Evolutionary conservation across 1,140 invertebrate species (phyloP).

Genomic region (Oryctes rhinoceros): DNA sequence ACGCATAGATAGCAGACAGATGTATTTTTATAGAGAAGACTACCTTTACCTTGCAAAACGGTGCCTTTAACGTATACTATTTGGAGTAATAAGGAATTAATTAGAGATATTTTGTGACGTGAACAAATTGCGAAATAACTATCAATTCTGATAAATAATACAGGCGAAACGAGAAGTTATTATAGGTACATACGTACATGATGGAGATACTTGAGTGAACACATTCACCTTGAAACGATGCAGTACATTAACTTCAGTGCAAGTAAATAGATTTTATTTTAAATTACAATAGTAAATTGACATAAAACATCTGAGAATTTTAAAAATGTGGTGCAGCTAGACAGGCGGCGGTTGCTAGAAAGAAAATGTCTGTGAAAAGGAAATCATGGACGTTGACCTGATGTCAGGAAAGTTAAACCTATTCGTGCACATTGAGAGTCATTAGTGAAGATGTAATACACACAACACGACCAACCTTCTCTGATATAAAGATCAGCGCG

Average conservation of each 20-base stretch:
- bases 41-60: conserved; percentile 2
- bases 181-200: neutral
- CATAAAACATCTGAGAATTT: conserved; percentile 14
- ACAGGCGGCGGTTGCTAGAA: neutral
- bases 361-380: conserved; percentile 18
- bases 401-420: neutral
- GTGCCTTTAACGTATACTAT: conserved; percentile 21
- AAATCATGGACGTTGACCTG: conserved; percentile 17
- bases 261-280: conserved; percentile 23
- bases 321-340: neutral
- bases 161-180: neutral
- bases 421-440: neutral
- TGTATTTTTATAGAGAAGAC: neutral
- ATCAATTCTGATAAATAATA: conserved; percentile 12
- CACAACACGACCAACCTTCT: neutral
- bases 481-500: neutral
- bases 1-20: neutral
- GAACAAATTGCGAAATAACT: conserved; percentile 15
- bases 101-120: neutral
- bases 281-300: conserved; percentile 23
- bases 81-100: neutral
- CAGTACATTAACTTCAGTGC: conserved; percentile 17
- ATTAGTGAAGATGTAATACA: neutral
- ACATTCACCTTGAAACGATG: conserved; percentile 13
- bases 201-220: conserved; percentile 4